These are phyloP conservation scores for Augochlora pura DNA, from an alignment of 1,140 invertebrate species.

Conservation along the genomic window DNA sequence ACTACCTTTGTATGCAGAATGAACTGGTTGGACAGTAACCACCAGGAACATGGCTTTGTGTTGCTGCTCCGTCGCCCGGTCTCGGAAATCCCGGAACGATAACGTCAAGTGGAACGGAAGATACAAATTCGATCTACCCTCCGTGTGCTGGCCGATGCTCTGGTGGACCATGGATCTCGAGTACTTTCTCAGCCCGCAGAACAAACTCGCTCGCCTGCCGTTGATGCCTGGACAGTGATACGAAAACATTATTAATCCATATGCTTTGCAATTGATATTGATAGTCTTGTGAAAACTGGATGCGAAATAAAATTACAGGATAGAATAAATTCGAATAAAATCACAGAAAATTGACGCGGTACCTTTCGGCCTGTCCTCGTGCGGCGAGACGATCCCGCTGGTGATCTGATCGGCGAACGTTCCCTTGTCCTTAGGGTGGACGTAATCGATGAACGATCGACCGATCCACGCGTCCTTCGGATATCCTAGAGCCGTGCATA, in stretches of 20 bases:
- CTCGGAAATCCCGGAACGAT: constrained; percentile 83
- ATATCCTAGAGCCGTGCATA: constrained; percentile 88
- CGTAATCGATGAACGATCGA: constrained; percentile 91
- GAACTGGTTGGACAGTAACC: constrained; percentile 86
- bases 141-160: constrained; percentile 75
- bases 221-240: constrained; percentile 57
- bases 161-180: constrained; percentile 79
- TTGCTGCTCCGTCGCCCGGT: constrained; percentile 70
- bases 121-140: constrained; percentile 81
- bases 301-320: no score
- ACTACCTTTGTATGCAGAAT: constrained; percentile 88
- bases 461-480: constrained; percentile 92
- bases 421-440: constrained; percentile 88
- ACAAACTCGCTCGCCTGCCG: constrained; percentile 65
- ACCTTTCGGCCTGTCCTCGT: constrained; percentile 69
- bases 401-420: constrained; percentile 84
- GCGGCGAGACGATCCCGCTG: constrained; percentile 69
- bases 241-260: not conserved
- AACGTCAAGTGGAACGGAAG: constrained; percentile 88
- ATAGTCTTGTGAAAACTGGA: no score
- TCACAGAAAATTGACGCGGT: not conserved
- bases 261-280: no score
- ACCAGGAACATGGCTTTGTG: constrained; percentile 84
- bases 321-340: no score
- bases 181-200: constrained; percentile 80